Evolutionary conservation across 2,888 invertebrate genomes (phyloP), one percentile per base, ranked within the genome.

Genomic region (Pachliopta kotzebuea): DNA sequence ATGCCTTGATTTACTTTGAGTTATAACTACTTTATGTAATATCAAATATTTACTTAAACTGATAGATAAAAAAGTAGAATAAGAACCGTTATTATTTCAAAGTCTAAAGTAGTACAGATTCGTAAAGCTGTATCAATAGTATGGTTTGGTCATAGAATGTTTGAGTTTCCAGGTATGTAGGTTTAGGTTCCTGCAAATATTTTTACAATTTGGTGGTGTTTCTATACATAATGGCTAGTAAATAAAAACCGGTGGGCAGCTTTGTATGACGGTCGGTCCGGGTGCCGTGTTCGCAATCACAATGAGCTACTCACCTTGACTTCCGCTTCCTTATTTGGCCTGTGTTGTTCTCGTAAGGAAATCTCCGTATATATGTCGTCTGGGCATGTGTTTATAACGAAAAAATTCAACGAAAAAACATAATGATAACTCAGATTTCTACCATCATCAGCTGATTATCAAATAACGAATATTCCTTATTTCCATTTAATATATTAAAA

Each of bases 301-400:
- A 70, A 76, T 72, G 72, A 69, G 65, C 65, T 59, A 55, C 65
- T 60, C 65, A 65, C 63, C 59, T 59, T 61, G 63, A 57, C 76
- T 80, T 79, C 80, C 79, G 77, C 76, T 80, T 80, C 79, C 78
- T 75, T 67, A 70, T 73, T 67, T 65, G 55, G 58, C 52, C 21
- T 42, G 42, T 56, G 23, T 45, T 45, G 23, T 65, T 45, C 63
- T 63, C 23, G 50, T 63, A 63, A 60, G 57, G 65, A 56, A 45
- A 54, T 29, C 56, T 18, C 23, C 61, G 57, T 65, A 29, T 56
- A 55, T 14, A 29, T n/a, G 59, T 49, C 21, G 21, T 52, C 1
- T 14, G 9, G 11, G 20, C 14, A 52, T 21, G 21, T n/a, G 20
- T 52, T 52, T 9, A 52, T 52, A 21, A 52, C 8, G 50, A n/a